These are phyloP conservation scores for Acanthurus tractus DNA, from an alignment of 2,797 vertebrate species.

Conservation along the genomic window DNA sequence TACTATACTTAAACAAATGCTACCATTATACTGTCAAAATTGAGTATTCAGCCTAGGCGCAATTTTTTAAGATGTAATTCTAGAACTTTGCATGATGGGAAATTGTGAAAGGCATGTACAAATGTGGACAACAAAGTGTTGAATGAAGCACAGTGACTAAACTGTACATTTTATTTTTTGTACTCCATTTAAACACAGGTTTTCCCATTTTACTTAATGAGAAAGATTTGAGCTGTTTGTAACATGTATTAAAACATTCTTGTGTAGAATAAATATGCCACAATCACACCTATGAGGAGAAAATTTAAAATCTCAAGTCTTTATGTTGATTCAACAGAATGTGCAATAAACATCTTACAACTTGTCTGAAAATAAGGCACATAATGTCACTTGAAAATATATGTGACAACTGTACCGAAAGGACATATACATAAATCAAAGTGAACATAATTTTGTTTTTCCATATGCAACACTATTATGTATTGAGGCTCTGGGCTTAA, in stretches of 20 bases:
- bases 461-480: slow-evolving; percentile 23
- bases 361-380: slow-evolving; percentile 70
- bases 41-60: background rate
- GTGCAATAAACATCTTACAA: slow-evolving; percentile 56
- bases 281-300: slow-evolving; percentile 4
- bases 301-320: slow-evolving; percentile 61
- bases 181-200: slow-evolving; percentile 9
- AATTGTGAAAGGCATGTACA: background rate
- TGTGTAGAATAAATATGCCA: slow-evolving; percentile 37
- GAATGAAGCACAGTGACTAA: background rate
- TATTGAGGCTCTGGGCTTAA: slow-evolving; percentile 39
- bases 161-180: slow-evolving; percentile 20
- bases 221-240: background rate
- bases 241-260: slow-evolving; percentile 9
- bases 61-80: background rate
- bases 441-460: slow-evolving; percentile 25
- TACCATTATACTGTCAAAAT: background rate
- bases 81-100: background rate
- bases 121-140: background rate
- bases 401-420: slow-evolving; percentile 63
- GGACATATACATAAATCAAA: slow-evolving; percentile 59
- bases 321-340: slow-evolving; percentile 65
- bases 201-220: slow-evolving; percentile 1
- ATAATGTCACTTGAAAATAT: slow-evolving; percentile 69
- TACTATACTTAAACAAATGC: background rate